These are phyloP conservation scores for Agapornis roseicollis DNA, from an alignment of 2,113 vertebrate genomes.

Conservation along the genomic window DNA sequence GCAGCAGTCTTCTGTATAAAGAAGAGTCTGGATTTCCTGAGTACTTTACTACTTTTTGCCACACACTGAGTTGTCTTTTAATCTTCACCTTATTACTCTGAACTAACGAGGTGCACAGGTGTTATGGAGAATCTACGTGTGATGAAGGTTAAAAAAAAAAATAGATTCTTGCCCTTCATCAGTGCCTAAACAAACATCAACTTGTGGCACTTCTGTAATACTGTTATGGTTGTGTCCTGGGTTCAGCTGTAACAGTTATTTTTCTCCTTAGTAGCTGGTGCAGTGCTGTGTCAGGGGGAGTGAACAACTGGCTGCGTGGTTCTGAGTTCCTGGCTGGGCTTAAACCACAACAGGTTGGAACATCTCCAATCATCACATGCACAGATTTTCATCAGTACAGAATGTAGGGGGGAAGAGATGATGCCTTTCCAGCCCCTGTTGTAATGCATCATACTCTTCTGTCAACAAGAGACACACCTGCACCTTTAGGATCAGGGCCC, in stretches of 20 bases:
- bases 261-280: neutral
- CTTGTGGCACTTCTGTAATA: neutral
- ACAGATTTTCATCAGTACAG: neutral
- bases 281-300: neutral
- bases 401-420: neutral
- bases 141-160: neutral
- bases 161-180: neutral
- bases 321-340: neutral
- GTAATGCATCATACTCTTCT: neutral
- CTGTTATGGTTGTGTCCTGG: accelerated
- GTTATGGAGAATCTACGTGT: neutral
- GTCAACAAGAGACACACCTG: neutral
- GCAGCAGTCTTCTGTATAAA: neutral
- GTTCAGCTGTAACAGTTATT: neutral
- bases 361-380: neutral
- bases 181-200: neutral
- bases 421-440: neutral
- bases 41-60: neutral
- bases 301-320: neutral
- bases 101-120: neutral
- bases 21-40: neutral
- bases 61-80: neutral
- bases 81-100: neutral
- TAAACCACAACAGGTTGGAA: neutral
- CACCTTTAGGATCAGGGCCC: neutral